Base-by-base conservation (phyloP, 2,888 invertebrate species). In the Euzophera pinguis region DNA sequence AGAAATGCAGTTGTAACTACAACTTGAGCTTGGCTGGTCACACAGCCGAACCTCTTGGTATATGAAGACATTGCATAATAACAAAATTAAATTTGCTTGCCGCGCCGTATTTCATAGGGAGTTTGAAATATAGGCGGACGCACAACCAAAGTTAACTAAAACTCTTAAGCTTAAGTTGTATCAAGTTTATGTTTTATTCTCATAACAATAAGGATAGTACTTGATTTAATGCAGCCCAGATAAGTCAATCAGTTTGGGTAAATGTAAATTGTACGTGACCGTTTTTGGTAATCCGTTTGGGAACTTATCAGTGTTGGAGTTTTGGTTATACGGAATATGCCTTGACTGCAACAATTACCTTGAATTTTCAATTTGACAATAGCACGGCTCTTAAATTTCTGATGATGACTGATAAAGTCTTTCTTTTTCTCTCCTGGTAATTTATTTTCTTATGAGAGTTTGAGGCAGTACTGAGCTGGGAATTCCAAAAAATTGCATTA, bases 131-230 rank as follows among this genome's bases (percentile, higher is more conserved):
- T 58, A 49, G 42, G 51, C 47, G 32, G 50, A 42, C 50, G 35
- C 16, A 49, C 38, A 38, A 38, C 22, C 38, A 37, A n/a, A 49
- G 48, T 49, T 49, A 52, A 52, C 49, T 27, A 3, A 22, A 22
- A 22, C 17, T 41, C 55, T 58, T 55, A 39, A 60, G 61, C 55
- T 58, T 55, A 39, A 60, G 61, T 67, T 63, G 56, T 59, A 57
- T 61, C 50, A 57, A 64, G 59, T 69, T 65, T 63, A 61, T 59
- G 56, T 67, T 73, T 71, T 73, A 67, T 70, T 65, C 64, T 60
- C 61, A 59, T 62, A 65, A 71, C 73, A 72, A 70, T 68, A 56
- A 52, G 50, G 67, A 67, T 62, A 73, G 70, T 70, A 66, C 62
- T 53, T 73, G 72, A 73, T 71, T 73, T 68, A 68, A 22, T 22